Conservation (phyloP, 2,888 invertebrate genomes). For the Scaptomyza tumidula region DNA sequence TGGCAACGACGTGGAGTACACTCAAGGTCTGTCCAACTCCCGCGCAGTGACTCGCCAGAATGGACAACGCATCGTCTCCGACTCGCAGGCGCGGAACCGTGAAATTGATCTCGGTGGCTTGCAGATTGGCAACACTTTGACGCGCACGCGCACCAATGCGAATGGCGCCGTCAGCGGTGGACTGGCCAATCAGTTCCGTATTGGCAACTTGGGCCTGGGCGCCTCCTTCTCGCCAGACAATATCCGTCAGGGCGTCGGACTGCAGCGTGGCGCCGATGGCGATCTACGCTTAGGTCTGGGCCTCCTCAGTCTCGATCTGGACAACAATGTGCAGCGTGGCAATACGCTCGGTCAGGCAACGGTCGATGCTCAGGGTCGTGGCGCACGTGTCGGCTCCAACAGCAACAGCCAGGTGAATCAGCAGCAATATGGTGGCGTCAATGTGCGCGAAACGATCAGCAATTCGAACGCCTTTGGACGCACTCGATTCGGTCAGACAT, state of each 20-base stretch:
- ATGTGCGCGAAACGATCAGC: conserved; percentile 70
- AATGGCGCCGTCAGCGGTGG: conserved; percentile 76
- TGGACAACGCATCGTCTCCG: conserved; percentile 67
- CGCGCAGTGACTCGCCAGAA: conserved; percentile 78
- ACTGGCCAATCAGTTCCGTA: conserved; percentile 74
- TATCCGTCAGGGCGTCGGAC: conserved; percentile 74
- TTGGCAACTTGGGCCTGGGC: conserved; percentile 80
- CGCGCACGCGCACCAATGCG: conserved; percentile 69
- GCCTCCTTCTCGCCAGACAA: conserved; percentile 81
- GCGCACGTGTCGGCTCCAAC: conserved; percentile 67
- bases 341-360: conserved; percentile 59
- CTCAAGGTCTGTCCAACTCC: conserved; percentile 74
- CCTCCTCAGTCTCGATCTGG: conserved; percentile 74
- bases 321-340: conserved; percentile 57
- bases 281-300: conserved; percentile 79
- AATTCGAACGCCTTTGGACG: conserved; percentile 78
- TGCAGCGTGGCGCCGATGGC: conserved; percentile 76
- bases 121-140: conserved; percentile 81
- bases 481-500: conserved; percentile 72
- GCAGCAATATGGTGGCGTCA: conserved; percentile 70
- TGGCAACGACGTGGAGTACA: conserved; percentile 67
- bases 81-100: conserved; percentile 72
- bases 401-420: conserved; percentile 70
- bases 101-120: conserved; percentile 79
- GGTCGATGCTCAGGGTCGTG: conserved; percentile 78